These are phyloP conservation scores for Aplodontia rufa DNA, from an alignment of 2,113 vertebrate species.

Conservation along the genomic window DNA sequence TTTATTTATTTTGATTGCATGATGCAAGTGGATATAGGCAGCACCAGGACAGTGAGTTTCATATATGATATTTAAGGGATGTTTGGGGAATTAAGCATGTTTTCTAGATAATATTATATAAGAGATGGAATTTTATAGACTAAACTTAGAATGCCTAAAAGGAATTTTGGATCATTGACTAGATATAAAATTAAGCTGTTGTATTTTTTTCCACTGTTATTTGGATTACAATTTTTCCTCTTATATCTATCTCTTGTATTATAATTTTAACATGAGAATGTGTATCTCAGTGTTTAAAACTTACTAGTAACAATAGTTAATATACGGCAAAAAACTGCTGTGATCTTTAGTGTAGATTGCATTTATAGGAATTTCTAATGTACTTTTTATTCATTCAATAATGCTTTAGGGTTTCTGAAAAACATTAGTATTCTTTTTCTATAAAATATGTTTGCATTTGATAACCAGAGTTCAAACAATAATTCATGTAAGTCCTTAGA, in stretches of 20 bases:
- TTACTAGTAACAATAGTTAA: not conserved
- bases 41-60: not conserved
- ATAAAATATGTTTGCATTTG: not conserved
- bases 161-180: not conserved
- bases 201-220: not conserved
- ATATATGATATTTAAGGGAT: not conserved
- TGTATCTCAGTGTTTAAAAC: not conserved
- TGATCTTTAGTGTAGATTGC: not conserved
- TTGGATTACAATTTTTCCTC: slow-evolving; percentile 13
- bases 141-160: not conserved
- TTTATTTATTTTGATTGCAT: slow-evolving; percentile 25
- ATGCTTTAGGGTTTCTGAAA: not conserved
- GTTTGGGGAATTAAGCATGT: not conserved
- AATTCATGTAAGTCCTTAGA: not conserved
- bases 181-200: not conserved
- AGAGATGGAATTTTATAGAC: not conserved
- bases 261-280: not conserved
- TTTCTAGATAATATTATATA: not conserved
- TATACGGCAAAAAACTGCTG: not conserved
- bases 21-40: not conserved
- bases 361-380: not conserved
- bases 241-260: not conserved
- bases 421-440: not conserved
- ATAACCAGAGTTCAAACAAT: not conserved
- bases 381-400: slow-evolving; percentile 21